These are phyloP conservation scores for Drosophila micromelanica DNA, from an alignment of 1,140 invertebrate genomes.

Conservation along the genomic window DNA sequence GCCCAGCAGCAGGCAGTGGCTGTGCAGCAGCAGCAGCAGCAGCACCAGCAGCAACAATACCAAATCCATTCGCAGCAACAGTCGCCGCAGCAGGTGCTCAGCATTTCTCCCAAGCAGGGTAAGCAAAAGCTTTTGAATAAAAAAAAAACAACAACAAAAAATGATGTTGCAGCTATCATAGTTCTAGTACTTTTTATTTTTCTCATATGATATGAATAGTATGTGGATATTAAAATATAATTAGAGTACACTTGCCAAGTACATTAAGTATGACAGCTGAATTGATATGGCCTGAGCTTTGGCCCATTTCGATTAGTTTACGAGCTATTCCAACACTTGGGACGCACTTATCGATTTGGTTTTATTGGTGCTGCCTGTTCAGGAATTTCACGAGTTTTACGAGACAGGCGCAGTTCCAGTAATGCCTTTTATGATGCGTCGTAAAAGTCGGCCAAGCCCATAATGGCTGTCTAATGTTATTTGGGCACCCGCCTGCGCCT, in stretches of 20 bases:
- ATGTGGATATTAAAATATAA: conserved; percentile 23
- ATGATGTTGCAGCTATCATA: neutral
- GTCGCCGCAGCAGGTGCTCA: conserved; percentile 81
- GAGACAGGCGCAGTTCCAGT: conserved; percentile 62
- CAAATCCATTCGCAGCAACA: conserved; percentile 83
- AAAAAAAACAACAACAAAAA: neutral
- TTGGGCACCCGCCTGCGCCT: conserved; percentile 50
- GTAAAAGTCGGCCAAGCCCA: conserved; percentile 73
- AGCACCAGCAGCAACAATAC: conserved; percentile 68
- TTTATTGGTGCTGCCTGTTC: conserved; percentile 54
- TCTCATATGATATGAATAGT: neutral
- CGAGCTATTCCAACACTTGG: conserved; percentile 62
- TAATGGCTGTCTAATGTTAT: conserved; percentile 77
- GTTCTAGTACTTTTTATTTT: no score
- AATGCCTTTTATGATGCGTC: conserved; percentile 74
- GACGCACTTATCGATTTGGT: conserved; percentile 70
- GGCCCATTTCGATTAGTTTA: conserved; percentile 54
- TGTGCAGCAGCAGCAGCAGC: conserved; percentile 74
- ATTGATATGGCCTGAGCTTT: neutral
- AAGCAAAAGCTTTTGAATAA: conserved; percentile 29
- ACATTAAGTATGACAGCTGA: neutral
- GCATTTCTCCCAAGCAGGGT: conserved; percentile 83
- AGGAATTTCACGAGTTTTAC: conserved; percentile 71
- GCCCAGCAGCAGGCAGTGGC: conserved; percentile 81
- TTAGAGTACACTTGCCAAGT: conserved; percentile 27